Base-by-base conservation (phyloP, 2,797 vertebrate genomes). In the Cynodonichthys magdalenae region DNA sequence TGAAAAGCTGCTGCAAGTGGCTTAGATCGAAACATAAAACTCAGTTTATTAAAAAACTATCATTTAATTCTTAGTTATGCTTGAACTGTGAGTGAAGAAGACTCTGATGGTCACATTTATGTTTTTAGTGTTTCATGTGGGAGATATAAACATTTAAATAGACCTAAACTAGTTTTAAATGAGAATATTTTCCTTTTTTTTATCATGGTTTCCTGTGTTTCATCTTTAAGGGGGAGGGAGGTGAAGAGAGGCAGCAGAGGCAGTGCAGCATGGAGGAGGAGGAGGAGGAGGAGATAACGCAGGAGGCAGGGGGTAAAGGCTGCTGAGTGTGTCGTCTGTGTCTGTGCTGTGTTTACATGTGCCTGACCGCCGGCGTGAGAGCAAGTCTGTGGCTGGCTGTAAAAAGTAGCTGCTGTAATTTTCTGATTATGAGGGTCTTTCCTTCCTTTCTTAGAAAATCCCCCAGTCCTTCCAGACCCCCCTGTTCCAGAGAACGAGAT, bases 241-340 rank as follows among this genome's bases (percentile, higher is more conserved):
- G 75, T 4, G 95, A 95, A 44, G 95, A 96, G 56, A 90, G 80
- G 20, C 92, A 95, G 41, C 89, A 92, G 64, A 91, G 87, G 74
- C 79, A 94, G 74, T 83, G 81, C 66, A 92, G 92, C 77, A 84
- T 88, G 11, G 91, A 93, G 18, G 94, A 96, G 71, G 92, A 86
- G 53, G 84, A 88, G 11, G 91, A 93, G 18, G 94, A 96, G 71
- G 92, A 86, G 53, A 75, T 83, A 41, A 82, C 73, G 59, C 89
- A 89, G 19, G 87, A 92, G 1, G 87, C 90, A 17, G 89, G 84
- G 46, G 93, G 94, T 93, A 89, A 93, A 79, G 60, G 42, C 60
- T 31, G 49, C 11, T 54, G 20, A 61, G 50, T 65, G 11, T 48
- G 42, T 60, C 60, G 69, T 53, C 54, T 45, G 6, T 65, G 70